A percentile compares a stretch with the other conserved stretches of the same genome.
Evolutionary conservation across 2,888 invertebrate species (phyloP).

Genomic region (Meta bourneti): DNA sequence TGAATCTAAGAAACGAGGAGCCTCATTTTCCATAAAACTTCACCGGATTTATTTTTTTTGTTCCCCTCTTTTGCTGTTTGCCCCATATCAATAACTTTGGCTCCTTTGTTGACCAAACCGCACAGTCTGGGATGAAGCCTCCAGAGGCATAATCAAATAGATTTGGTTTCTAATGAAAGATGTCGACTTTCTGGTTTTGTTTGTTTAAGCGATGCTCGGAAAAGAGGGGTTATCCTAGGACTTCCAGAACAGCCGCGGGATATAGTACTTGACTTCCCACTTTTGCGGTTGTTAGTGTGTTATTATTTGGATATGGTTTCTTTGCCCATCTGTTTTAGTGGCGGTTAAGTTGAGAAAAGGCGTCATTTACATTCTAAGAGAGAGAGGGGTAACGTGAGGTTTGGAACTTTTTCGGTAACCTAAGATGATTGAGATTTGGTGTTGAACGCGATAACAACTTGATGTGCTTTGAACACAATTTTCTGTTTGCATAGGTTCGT

Average conservation of each 20-base stretch:
- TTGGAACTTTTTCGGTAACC: too few species aligned
- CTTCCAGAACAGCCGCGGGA: neutral
- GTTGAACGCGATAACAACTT: neutral
- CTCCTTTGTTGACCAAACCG: conserved; percentile 39
- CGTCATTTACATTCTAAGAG: neutral
- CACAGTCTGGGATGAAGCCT: neutral
- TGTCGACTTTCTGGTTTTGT: conserved; percentile 2
- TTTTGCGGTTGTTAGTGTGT: conserved; percentile 19
- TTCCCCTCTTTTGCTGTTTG: conserved; percentile 24
- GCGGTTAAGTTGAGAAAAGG: neutral
- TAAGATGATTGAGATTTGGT: neutral
- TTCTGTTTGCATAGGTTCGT: neutral
- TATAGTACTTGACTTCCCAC: neutral
- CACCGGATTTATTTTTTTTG: neutral
- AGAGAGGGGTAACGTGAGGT: too few species aligned
- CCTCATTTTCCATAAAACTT: conserved; percentile 24
- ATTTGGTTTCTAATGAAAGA: conserved; percentile 23
- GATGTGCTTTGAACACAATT: neutral
- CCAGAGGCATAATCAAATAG: conserved; percentile 22
- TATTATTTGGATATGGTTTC: conserved; percentile 21
- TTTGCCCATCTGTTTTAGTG: conserved; percentile 7
- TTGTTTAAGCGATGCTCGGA: conserved; percentile 9
- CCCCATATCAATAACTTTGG: conserved; percentile 21
- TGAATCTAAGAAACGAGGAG: conserved; percentile 1
- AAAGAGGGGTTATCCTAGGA: neutral